phyloP scores from a whole-genome alignment of 2,113 vertebrate species.

The Tetrax tetrax region DNA sequence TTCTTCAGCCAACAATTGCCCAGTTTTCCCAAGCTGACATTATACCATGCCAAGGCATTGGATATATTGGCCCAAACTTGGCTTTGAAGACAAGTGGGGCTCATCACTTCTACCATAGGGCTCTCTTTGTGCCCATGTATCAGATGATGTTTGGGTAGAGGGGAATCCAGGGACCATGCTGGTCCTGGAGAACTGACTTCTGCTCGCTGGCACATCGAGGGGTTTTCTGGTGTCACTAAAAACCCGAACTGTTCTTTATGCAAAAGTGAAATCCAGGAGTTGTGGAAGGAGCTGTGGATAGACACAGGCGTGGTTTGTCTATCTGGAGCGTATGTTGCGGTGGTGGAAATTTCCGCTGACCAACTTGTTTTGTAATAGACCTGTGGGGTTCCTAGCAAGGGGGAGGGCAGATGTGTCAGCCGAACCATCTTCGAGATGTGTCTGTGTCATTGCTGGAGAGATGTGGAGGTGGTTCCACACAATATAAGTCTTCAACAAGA shows the following conservation, averaged over 20 bases:
- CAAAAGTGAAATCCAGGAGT: not conserved
- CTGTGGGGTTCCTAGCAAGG: not conserved
- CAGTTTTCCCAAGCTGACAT: not conserved
- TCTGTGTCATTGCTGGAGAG: not conserved
- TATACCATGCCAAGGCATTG: not conserved
- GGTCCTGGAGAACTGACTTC: not conserved
- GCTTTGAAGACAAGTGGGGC: not conserved
- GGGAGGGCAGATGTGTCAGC: not conserved
- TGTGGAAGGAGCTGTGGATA: not conserved
- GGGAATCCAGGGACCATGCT: not conserved
- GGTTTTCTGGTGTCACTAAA: not conserved
- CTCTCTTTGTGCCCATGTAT: not conserved
- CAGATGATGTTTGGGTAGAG: not conserved
- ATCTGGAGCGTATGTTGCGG: not conserved
- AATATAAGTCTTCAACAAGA: not conserved
- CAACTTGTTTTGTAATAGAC: not conserved
- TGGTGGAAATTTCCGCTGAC: not conserved
- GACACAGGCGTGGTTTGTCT: not conserved
- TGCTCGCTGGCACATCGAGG: not conserved
- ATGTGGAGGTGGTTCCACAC: not conserved
- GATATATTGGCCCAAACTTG: not conserved
- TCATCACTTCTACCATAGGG: not conserved
- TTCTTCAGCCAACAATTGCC: conserved; percentile 2
- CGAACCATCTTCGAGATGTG: not conserved
- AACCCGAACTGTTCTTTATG: not conserved